Percentiles rank a stretch among this genome's conserved stretches.
Evolutionary conservation across 1,140 invertebrate species (phyloP).

Genomic region (Pseudomyrmex dendroicus): DNA sequence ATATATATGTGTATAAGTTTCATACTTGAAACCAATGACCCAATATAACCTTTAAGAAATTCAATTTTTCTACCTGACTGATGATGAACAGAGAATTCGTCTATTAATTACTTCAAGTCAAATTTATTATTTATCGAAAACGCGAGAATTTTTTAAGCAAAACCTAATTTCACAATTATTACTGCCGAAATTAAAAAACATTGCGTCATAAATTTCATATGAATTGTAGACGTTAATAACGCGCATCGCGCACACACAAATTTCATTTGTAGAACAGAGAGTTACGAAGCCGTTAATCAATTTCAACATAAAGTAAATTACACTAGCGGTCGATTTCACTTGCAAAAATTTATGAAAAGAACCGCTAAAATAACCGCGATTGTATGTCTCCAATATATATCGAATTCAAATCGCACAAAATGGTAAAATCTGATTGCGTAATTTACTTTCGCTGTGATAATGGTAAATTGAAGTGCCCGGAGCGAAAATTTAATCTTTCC

Average conservation of each 20-base stretch:
- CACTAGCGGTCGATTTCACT: slow-evolving; percentile 1
- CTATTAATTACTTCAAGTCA: background rate
- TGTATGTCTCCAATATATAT: too few species aligned
- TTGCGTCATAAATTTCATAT: slow-evolving; percentile 20
- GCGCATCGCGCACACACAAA: background rate
- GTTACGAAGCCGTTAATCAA: slow-evolving; percentile 14
- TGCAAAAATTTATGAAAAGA: slow-evolving; percentile 21
- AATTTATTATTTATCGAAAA: slow-evolving; percentile 1
- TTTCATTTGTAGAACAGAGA: slow-evolving; percentile 40
- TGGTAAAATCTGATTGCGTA: background rate
- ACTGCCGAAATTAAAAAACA: slow-evolving; percentile 2
- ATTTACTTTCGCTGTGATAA: slow-evolving; percentile 5
- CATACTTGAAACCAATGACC: background rate
- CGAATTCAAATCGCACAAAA: slow-evolving; percentile 20
- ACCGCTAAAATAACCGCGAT: too few species aligned
- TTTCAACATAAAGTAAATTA: slow-evolving; percentile 13
- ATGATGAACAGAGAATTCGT: background rate
- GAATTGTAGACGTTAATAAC: slow-evolving; percentile 1
- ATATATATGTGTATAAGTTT: too few species aligned
- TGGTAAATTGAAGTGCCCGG: background rate
- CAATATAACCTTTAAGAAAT: background rate
- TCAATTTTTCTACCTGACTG: background rate
- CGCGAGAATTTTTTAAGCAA: background rate
- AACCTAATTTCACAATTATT: background rate
- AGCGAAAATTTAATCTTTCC: background rate